These are phyloP conservation scores for Brassicogethes aeneus DNA, from an alignment of 2,888 invertebrate genomes.

Conservation along the genomic window DNA sequence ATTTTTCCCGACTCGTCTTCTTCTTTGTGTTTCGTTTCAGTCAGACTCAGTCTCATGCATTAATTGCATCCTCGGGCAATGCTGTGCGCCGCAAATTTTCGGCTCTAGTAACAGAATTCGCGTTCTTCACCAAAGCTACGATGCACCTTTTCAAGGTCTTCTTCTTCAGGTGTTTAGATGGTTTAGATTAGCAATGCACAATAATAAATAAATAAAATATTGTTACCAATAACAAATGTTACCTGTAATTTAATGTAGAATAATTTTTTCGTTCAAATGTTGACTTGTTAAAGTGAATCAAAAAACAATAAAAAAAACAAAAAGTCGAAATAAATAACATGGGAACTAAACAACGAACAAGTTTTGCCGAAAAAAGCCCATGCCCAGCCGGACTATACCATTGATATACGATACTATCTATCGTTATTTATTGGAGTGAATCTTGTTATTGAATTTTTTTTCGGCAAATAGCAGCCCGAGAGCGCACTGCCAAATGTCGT, in stretches of 20 bases:
- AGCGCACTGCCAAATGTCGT: not conserved
- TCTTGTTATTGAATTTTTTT: not conserved
- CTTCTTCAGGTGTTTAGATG: not conserved
- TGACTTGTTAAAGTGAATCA: no score
- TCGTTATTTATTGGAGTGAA: not conserved
- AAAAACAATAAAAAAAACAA: no score
- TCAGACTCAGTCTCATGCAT: constrained; percentile 36
- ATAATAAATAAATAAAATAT: no score
- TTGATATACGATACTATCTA: not conserved
- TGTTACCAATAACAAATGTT: no score
- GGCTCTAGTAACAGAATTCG: no score
- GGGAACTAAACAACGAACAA: not conserved
- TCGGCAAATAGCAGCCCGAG: no score
- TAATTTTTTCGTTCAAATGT: no score
- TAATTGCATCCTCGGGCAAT: constrained; percentile 40
- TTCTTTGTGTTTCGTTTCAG: constrained; percentile 3
- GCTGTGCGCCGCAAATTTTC: constrained; percentile 30
- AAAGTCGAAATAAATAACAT: not conserved
- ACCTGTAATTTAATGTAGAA: no score
- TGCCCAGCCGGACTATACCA: not conserved
- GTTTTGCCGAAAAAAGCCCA: not conserved
- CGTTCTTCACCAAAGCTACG: constrained; percentile 7
- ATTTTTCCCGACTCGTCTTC: constrained; percentile 5
- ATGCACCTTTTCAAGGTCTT: constrained; percentile 2
- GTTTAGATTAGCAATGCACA: no score